These are phyloP conservation scores for Morphnarchus princeps DNA, from an alignment of 2,113 vertebrate genomes.

Conservation along the genomic window DNA sequence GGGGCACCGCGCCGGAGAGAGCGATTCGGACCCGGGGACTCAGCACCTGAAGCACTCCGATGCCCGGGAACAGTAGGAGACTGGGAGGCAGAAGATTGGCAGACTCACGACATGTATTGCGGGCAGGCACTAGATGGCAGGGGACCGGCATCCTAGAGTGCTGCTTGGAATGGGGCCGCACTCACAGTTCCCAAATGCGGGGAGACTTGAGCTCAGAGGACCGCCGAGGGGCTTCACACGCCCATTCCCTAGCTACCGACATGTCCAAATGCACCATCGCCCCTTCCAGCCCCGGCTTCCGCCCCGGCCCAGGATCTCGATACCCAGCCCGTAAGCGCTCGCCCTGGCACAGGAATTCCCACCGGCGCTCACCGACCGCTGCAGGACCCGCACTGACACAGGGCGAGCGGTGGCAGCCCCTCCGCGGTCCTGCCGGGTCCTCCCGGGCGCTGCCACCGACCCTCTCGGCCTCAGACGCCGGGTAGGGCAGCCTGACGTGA, in stretches of 20 bases:
- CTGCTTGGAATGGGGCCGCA: constrained; percentile 41
- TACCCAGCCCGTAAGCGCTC: neutral
- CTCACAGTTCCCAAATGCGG: constrained; percentile 34
- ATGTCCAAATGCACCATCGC: neutral
- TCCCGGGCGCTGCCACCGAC: neutral
- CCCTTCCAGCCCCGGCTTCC: neutral
- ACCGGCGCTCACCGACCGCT: neutral
- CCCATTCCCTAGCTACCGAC: neutral
- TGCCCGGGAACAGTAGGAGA: constrained; percentile 42
- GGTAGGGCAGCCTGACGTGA: neutral
- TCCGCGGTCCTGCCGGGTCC: neutral
- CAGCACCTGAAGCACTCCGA: constrained; percentile 6
- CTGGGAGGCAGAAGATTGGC: constrained; percentile 52
- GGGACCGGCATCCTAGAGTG: constrained; percentile 54
- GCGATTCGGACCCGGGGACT: neutral
- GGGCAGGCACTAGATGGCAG: constrained; percentile 60
- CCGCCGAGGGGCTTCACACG: neutral
- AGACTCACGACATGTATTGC: constrained; percentile 60
- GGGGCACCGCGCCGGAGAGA: neutral
- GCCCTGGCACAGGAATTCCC: neutral
- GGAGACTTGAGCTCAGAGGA: constrained; percentile 25
- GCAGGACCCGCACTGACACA: neutral
- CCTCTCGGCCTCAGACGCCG: neutral
- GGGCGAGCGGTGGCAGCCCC: neutral
- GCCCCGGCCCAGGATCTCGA: neutral